These are phyloP conservation scores for Onychostruthus taczanowskii DNA, from an alignment of 2,113 vertebrate species.

Conservation along the genomic window DNA sequence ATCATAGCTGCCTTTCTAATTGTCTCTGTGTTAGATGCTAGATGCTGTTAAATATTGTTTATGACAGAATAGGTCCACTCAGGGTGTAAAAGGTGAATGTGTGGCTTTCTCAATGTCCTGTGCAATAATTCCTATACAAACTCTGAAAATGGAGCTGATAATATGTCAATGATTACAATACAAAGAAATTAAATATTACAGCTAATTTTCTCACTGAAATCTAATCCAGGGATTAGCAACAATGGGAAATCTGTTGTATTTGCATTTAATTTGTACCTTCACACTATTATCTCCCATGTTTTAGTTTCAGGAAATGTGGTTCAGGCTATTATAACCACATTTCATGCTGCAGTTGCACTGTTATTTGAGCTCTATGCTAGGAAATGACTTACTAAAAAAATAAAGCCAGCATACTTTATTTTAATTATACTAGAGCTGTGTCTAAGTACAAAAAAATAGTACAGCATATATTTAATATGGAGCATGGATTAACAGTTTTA, in stretches of 20 bases:
- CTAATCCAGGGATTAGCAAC: conserved; percentile 73
- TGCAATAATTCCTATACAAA: conserved; percentile 30
- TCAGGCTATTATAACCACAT: conserved; percentile 78
- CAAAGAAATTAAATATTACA: conserved; percentile 67
- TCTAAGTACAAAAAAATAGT: conserved; percentile 75
- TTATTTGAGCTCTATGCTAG: conserved; percentile 75
- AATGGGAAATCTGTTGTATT: conserved; percentile 79
- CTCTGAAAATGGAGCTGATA: conserved; percentile 66
- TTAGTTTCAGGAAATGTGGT: conserved; percentile 79
- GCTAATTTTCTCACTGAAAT: conserved; percentile 72
- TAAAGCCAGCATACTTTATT: conserved; percentile 76
- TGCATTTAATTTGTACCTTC: conserved; percentile 85
- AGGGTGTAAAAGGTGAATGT: conserved; percentile 17
- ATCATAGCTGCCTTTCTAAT: neutral
- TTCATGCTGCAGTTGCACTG: conserved; percentile 75
- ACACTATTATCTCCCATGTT: conserved; percentile 75
- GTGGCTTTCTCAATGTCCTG: conserved; percentile 27
- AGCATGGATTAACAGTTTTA: conserved; percentile 79
- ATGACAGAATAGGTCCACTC: neutral
- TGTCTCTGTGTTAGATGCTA: neutral
- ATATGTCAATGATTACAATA: conserved; percentile 55
- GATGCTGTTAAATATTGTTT: neutral
- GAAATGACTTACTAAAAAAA: conserved; percentile 75
- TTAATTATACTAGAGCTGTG: conserved; percentile 76
- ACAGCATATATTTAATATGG: conserved; percentile 73